Conservation (phyloP, 2,797 vertebrate species). For the Taeniopygia guttata region DNA sequence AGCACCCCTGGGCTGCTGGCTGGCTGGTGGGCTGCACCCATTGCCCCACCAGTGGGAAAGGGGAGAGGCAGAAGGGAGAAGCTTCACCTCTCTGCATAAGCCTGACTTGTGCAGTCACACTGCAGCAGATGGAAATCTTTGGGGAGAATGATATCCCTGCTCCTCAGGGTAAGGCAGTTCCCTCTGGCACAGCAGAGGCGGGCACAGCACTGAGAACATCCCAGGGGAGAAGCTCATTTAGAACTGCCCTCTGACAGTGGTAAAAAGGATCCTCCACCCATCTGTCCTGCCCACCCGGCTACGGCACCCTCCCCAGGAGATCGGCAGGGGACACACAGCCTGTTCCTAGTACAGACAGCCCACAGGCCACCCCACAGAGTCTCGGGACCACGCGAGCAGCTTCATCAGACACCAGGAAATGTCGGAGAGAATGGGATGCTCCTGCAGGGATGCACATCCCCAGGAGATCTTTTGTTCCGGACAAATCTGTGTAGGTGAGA, state of each 20-base stretch:
- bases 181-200: rapidly evolving
- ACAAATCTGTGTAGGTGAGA: neutral
- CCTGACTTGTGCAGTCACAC: neutral
- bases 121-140: neutral
- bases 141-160: neutral
- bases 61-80: neutral
- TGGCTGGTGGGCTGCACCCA: neutral
- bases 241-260: neutral
- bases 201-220: neutral
- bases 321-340: neutral
- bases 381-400: neutral
- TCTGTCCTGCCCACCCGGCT: neutral
- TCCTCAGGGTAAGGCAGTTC: neutral
- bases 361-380: neutral
- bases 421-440: neutral
- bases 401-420: neutral
- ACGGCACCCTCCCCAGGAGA: neutral
- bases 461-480: neutral
- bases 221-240: neutral
- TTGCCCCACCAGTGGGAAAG: neutral
- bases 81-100: neutral
- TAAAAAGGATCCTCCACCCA: neutral
- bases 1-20: neutral
- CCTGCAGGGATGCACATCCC: neutral
- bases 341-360: neutral